phyloP scores from a whole-genome alignment of 2,797 vertebrate genomes.

The Poeciliopsis paucimaculata region DNA sequence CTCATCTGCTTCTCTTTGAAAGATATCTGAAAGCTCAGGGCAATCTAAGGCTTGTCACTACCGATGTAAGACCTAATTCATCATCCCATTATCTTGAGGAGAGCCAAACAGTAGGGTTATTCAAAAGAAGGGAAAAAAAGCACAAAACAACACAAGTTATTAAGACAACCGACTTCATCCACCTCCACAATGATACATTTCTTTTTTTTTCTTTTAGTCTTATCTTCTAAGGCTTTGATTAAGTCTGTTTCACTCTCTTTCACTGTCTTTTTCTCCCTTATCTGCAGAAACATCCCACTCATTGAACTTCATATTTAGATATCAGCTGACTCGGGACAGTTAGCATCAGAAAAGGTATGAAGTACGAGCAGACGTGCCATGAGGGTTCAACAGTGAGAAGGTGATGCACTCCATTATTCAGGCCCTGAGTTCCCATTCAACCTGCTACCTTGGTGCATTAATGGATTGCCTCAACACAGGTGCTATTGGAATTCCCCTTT shows the following conservation, averaged over 20 bases:
- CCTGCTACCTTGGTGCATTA: constrained; percentile 59
- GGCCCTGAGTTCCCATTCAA: constrained; percentile 51
- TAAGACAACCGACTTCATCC: constrained; percentile 27
- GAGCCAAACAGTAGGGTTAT: constrained; percentile 40
- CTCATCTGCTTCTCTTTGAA: constrained; percentile 42
- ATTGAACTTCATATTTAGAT: constrained; percentile 25
- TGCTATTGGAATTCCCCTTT: constrained; percentile 76
- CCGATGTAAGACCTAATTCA: constrained; percentile 72
- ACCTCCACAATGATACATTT: constrained; percentile 46
- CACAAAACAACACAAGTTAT: constrained; percentile 9
- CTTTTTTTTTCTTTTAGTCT: constrained; percentile 29
- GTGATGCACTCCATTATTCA: constrained; percentile 68
- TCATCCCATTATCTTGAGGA: constrained; percentile 70
- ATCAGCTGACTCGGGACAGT: constrained; percentile 49
- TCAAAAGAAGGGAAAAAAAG: constrained; percentile 33
- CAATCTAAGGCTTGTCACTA: constrained; percentile 74
- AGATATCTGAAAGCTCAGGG: constrained; percentile 58
- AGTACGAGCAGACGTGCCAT: constrained; percentile 44
- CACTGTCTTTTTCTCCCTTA: constrained; percentile 17
- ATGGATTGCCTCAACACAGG: constrained; percentile 49
- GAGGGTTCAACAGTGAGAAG: constrained; percentile 57
- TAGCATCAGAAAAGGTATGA: constrained; percentile 47
- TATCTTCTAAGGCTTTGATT: constrained; percentile 29
- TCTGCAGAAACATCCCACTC: constrained; percentile 43
- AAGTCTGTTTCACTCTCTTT: constrained; percentile 34